Evolutionary conservation across 1,140 invertebrate species (phyloP), one percentile per base, ranked within the genome.

Genomic region (Brachionus rubens): DNA sequence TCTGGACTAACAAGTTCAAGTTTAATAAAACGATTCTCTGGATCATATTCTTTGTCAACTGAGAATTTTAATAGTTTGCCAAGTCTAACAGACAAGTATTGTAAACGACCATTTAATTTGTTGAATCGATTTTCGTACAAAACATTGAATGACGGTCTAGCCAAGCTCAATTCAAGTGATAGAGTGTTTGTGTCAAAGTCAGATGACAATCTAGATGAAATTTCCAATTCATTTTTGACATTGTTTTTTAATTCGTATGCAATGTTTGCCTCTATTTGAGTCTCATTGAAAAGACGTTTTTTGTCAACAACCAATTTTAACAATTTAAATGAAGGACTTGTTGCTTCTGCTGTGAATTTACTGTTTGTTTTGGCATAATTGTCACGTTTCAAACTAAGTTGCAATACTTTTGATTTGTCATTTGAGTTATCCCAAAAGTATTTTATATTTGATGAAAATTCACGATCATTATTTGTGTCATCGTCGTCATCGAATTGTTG

Each of bases 31-130:
- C 68, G 68, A 46, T 65, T 65, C 9, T 65, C 59, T 46, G 59
- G 59, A 48, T 72, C 68, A 41, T 40, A 48, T 72, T 72, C 68
- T 72, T 72, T 72, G 50, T 72, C 68, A 10, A 72, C 68, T 10
- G 68, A 72, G 14, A 72, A 72, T 33, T 72, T 48, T 7, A 72
- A 10, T 28, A 72, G 41, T 33, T 40, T 36, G 2, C 30, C 68
- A 9, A 72, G 10, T 48, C 68, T 30, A 50, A 72, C 19, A 24
- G 46, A 48, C 33, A 72, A 36, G 16, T 48, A 54, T 40, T 46
- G 10, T 30, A 72, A 28, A 30, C 68, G 19, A 40, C 68, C 68
- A 40, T 72, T 72, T 0, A 40, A 40, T 72, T 72, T 72, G 28
- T 72, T 72, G 33, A 72, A 72, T 48, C 40, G 40, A 48, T 72